Evolutionary conservation across 1,140 invertebrate genomes (phyloP), one percentile per base, ranked within the genome.

Genomic region (Oryctes rhinoceros): DNA sequence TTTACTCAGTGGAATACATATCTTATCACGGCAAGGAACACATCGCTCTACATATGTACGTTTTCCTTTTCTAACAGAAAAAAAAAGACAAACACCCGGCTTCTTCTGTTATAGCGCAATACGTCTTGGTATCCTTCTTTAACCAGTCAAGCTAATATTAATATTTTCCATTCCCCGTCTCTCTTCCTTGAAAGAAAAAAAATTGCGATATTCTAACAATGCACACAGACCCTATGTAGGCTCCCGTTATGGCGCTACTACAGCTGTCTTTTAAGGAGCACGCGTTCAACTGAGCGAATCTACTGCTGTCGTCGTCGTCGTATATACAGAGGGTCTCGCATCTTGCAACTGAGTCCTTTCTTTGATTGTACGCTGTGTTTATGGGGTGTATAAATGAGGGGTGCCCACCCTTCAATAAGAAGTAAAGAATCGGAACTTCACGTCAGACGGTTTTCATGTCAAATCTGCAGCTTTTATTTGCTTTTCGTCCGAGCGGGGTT

Each of bases 401-500:
- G 65, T 35, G 18, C 65, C 35, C 24, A 35, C 65, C 65, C 65
- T 71, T 37, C 65, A 9, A 71, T 30, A 71, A 10, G 65, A 35
- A 30, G 65, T 37, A 71, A 37, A 37, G 65, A 71, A 71, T 71
- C 65, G 65, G 65, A 71, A 71, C 65, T 71, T 35, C 65, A 24
- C 24, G 65, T 71, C 65, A 35, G 20, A 71, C 65, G 65, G 20
- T 71, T 71, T 71, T 71, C 20, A 71, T 35, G 65, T 71, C 65
- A 35, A 71, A 71, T 71, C 65, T 71, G 65, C 65, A 71, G 65
- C 65, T 71, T 71, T 71, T 71, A 37, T 71, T 71, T 71, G 65
- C 65, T 35, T 71, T 71, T 37, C 18, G 65, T 35, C 20, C 24
- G 65, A 71, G 18, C 15, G 7, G 20, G 35, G 65, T 37, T 71